A percentile compares a stretch with the other conserved stretches of the same genome.
phyloP scores from a whole-genome alignment of 1,140 invertebrate genomes.

The Argopecten irradians region DNA sequence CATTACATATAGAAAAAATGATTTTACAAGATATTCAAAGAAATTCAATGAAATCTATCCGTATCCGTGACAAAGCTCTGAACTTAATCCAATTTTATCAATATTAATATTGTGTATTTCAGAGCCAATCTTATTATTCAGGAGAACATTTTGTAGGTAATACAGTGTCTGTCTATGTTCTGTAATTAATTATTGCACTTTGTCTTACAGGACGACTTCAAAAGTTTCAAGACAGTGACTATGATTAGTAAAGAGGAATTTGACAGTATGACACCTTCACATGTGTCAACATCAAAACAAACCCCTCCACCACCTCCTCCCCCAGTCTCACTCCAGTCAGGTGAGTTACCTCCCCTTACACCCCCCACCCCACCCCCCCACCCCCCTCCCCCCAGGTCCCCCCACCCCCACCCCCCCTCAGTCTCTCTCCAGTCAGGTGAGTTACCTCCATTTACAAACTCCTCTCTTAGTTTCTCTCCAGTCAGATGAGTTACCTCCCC shows the following conservation, averaged over 20 bases:
- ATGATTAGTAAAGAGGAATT: conserved; percentile 93
- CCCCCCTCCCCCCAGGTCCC: conserved; percentile 67
- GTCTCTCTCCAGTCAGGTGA: conserved; percentile 55
- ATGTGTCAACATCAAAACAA: conserved; percentile 44
- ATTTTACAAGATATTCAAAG: too few relatives aligned
- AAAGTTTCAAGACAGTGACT: conserved; percentile 89
- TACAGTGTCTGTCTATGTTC: too few relatives aligned
- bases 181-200: not conserved
- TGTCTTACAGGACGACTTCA: conserved; percentile 63
- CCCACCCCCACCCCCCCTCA: conserved; percentile 64
- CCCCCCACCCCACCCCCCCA: conserved; percentile 54
- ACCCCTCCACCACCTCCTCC: conserved; percentile 71
- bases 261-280: conserved; percentile 82
- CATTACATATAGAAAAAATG: too few relatives aligned
- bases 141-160: too few relatives aligned
- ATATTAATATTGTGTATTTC: too few relatives aligned
- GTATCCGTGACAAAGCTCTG: too few relatives aligned
- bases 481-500: not conserved
- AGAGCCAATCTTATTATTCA: too few relatives aligned
- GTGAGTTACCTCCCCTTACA: conserved; percentile 44
- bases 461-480: conserved; percentile 20
- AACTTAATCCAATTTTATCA: too few relatives aligned
- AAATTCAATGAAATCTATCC: too few relatives aligned
- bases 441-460: not conserved
- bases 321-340: conserved; percentile 54